Conservation (phyloP, 2,113 vertebrate genomes). For the Indri indri region DNA sequence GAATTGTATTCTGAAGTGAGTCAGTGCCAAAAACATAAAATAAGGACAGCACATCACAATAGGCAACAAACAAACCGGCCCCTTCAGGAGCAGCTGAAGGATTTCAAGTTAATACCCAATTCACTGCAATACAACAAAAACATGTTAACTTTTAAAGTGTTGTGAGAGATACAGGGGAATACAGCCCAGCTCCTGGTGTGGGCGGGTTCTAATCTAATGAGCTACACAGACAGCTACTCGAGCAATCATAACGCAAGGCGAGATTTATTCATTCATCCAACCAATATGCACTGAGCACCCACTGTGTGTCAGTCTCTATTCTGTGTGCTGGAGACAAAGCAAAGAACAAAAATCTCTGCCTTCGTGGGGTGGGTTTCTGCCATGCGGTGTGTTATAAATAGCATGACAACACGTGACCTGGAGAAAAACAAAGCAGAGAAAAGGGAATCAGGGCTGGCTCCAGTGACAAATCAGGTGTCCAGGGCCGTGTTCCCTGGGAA, state of each 20-base stretch:
- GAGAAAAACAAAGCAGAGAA: neutral
- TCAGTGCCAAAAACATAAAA: slow-evolving; percentile 16
- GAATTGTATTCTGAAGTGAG: slow-evolving; percentile 14
- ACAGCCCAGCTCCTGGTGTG: neutral
- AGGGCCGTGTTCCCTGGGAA: neutral
- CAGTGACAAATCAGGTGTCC: neutral
- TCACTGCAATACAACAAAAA: neutral
- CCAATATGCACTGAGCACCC: neutral
- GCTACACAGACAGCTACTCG: neutral
- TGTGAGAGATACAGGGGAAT: neutral
- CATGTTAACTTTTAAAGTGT: neutral
- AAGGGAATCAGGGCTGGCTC: neutral
- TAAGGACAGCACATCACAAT: neutral
- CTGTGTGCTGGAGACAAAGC: neutral
- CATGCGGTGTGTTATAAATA: no score
- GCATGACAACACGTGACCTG: neutral
- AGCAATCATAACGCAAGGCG: neutral
- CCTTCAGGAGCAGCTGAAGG: neutral
- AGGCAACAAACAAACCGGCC: neutral
- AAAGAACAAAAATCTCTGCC: neutral
- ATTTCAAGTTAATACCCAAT: neutral
- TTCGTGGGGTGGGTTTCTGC: neutral
- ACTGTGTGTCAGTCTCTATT: neutral
- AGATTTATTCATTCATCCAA: neutral
- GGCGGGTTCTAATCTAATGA: neutral